These are phyloP conservation scores for honey bee (Apis mellifera) DNA, from an alignment of 1,140 invertebrate genomes.

Conservation along the genomic window DNA sequence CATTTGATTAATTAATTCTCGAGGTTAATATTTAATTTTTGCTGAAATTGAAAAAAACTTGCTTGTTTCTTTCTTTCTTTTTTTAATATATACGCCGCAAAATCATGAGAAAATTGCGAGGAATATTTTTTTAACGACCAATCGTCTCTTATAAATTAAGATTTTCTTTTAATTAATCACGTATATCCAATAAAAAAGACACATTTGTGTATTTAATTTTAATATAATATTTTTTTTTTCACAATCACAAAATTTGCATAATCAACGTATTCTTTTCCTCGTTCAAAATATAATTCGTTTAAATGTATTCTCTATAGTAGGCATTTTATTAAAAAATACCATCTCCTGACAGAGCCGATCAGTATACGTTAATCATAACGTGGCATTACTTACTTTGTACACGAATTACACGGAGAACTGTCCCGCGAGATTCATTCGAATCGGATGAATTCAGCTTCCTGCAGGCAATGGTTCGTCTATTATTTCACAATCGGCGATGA, in stretches of 20 bases:
- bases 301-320: too few relatives aligned
- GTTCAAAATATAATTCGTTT: neutral
- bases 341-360: neutral
- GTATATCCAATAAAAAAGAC: too few relatives aligned
- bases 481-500: slow-evolving; percentile 48
- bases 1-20: slow-evolving; percentile 15
- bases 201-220: too few relatives aligned
- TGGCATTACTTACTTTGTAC: slow-evolving; percentile 35
- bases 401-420: slow-evolving; percentile 40
- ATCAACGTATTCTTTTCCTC: neutral
- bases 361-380: slow-evolving; percentile 3
- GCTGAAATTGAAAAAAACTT: neutral
- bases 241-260: neutral
- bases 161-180: too few relatives aligned
- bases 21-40: neutral
- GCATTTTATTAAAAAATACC: slow-evolving; percentile 1
- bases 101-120: too few relatives aligned
- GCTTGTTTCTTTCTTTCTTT: too few relatives aligned
- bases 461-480: slow-evolving; percentile 34
- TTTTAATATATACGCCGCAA: too few relatives aligned
- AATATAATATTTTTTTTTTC: too few relatives aligned
- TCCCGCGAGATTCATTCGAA: slow-evolving; percentile 45
- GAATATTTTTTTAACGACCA: too few relatives aligned
- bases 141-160: too few relatives aligned
- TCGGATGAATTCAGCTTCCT: slow-evolving; percentile 48